Evolutionary conservation across 2,113 vertebrate species (phyloP), one percentile per base, ranked within the genome.

Genomic region (Oreochromis niloticus): DNA sequence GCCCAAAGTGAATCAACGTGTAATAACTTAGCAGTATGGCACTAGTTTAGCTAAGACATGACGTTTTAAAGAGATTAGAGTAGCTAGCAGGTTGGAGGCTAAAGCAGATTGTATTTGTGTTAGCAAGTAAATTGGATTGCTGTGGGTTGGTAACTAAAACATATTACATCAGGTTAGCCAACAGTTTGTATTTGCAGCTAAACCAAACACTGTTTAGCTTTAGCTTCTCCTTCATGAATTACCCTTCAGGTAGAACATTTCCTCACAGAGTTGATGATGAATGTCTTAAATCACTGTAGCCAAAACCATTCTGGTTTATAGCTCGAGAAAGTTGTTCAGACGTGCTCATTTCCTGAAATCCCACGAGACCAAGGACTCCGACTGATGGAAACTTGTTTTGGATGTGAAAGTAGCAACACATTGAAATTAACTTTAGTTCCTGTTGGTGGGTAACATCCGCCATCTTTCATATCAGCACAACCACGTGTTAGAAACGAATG

Each of bases 281-380:
- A 50, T 50, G 43, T 75, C 24, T 75, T 19, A 75, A 75, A 52
- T 50, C 27, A 30, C 71, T 50, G 17, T 50, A 32, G 43, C 43
- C 16, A 78, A 78, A 50, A 50, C 43, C 14, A n/a, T 78, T 13
- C 6, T n/a, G 27, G 30, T 52, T n/a, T n/a, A 34, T 52, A 78
- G 73, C 73, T 34, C 19, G 6, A 78, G 7, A 30, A 52, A 78
- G 46, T 52, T 50, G 73, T 80, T 86, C 7, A 9, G 30, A 48
- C 12, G 82, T 79, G 90, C 91, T 87, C 36, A 75, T 93, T 85
- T 90, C 89, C 87, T 89, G 87, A 85, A 90, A 88, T 61, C n/a
- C 19, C 11, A 4, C 2, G 27, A 43, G 84, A 30, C 54, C 61
- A 9, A 48, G 81, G 81, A 55, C 34, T 71, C 59, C 27, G 9